Conservation (phyloP, 2,888 invertebrate genomes). For the Drosophila gaucha region DNA sequence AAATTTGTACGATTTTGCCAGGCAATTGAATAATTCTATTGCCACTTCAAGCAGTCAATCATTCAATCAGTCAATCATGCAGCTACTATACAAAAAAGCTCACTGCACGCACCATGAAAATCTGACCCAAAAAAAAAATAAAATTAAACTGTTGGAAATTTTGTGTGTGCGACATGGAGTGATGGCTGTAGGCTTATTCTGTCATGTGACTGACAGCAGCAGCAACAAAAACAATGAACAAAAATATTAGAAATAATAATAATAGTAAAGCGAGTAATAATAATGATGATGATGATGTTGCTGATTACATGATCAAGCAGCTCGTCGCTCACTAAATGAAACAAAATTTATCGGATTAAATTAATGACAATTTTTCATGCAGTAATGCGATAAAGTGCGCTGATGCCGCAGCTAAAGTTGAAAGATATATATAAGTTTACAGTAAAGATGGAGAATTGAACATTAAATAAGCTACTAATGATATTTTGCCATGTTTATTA, state of each 20-base stretch:
- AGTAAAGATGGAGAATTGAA: slow-evolving; percentile 4
- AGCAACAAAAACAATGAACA: slow-evolving; percentile 1
- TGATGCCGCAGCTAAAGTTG: slow-evolving; percentile 10
- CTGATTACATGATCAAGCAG: slow-evolving; percentile 38
- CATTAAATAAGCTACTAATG: slow-evolving; percentile 25
- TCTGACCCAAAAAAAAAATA: slow-evolving; percentile 37
- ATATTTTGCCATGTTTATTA: not conserved
- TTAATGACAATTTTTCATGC: slow-evolving; percentile 68
- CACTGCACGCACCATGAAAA: slow-evolving; percentile 54
- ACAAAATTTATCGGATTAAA: slow-evolving; percentile 72
- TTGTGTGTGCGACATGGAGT: slow-evolving; percentile 30
- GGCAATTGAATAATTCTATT: slow-evolving; percentile 34
- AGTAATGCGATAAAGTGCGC: slow-evolving; percentile 33
- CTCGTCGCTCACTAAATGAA: slow-evolving; percentile 46
- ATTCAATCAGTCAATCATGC: slow-evolving; percentile 32
- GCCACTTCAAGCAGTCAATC: slow-evolving; percentile 38
- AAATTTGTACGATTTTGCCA: not conserved
- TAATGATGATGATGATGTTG: slow-evolving; percentile 36
- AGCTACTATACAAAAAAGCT: slow-evolving; percentile 39
- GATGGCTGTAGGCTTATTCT: slow-evolving; percentile 43
- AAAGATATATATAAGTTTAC: slow-evolving; percentile 9
- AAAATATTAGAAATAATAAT: slow-evolving; percentile 15
- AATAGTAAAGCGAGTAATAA: slow-evolving; percentile 34
- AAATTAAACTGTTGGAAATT: slow-evolving; percentile 49
- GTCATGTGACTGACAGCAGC: slow-evolving; percentile 55